Conservation (phyloP, 2,888 invertebrate genomes). For the Trachelus stipa region DNA sequence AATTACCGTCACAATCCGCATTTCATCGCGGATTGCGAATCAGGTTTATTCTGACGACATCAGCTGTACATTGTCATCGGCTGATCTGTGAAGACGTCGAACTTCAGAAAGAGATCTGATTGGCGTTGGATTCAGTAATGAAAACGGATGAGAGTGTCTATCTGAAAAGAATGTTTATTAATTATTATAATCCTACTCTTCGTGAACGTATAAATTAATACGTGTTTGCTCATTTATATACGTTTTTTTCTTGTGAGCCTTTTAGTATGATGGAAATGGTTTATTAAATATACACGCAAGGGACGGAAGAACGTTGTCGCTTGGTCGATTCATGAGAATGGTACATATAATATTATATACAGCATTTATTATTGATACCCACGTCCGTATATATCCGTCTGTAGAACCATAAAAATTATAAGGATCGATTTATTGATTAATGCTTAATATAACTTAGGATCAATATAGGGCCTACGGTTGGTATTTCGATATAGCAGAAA, state of each 20-base stretch:
- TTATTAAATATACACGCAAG: background rate
- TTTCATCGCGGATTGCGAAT: background rate
- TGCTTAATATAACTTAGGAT: background rate
- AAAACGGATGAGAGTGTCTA: slow-evolving; percentile 69
- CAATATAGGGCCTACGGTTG: background rate
- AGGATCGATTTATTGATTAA: slow-evolving; percentile 1
- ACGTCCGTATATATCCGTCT: background rate
- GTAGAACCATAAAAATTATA: background rate
- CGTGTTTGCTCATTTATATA: too few relatives aligned
- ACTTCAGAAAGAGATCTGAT: slow-evolving; percentile 70
- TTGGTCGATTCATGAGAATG: background rate
- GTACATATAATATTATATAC: background rate
- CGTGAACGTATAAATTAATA: background rate
- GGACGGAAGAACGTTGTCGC: background rate
- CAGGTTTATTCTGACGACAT: slow-evolving; percentile 65
- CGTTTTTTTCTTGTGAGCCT: background rate
- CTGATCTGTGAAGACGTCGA: slow-evolving; percentile 65
- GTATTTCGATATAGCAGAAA: background rate
- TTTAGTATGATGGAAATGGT: background rate
- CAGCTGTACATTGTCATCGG: slow-evolving; percentile 68
- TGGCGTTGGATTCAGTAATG: slow-evolving; percentile 69
- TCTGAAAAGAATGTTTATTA: slow-evolving; percentile 46
- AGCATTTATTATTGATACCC: background rate
- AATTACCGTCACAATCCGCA: background rate
- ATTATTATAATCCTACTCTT: background rate